These are phyloP conservation scores for Megalonaias nervosa DNA, from an alignment of 1,140 invertebrate genomes.

Conservation along the genomic window DNA sequence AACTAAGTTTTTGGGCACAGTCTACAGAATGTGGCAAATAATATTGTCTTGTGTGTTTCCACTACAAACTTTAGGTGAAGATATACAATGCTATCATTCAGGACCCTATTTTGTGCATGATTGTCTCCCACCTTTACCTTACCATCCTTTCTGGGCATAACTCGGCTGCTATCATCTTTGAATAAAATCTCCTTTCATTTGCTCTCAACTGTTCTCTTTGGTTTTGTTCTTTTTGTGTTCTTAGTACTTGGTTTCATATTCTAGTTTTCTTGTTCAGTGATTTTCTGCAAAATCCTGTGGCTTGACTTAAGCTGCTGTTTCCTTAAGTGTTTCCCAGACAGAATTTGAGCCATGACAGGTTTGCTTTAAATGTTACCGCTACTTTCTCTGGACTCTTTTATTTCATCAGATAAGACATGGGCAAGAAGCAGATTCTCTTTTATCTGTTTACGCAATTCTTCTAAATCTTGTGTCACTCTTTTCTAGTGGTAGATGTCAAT, in stretches of 20 bases:
- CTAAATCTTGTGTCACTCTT: too few relatives aligned
- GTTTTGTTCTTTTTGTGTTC: neutral
- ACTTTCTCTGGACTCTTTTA: too few relatives aligned
- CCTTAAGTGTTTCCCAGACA: conserved; percentile 10
- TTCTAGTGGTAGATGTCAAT: too few relatives aligned
- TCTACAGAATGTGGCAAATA: conserved; percentile 4
- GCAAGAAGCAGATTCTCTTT: too few relatives aligned
- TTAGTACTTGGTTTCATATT: neutral
- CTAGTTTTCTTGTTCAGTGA: neutral
- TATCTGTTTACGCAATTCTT: too few relatives aligned
- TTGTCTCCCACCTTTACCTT: conserved; percentile 3
- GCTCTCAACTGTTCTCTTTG: neutral
- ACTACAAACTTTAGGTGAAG: neutral
- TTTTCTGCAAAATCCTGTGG: neutral
- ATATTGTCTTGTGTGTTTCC: conserved; percentile 10
- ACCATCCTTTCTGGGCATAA: conserved; percentile 33
- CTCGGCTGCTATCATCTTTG: conserved; percentile 28
- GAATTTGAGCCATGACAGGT: neutral
- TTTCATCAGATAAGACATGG: too few relatives aligned
- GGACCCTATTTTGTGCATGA: neutral
- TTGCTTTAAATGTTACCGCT: neutral
- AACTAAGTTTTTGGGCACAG: conserved; percentile 4
- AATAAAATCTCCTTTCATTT: conserved; percentile 21
- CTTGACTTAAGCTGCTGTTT: conserved; percentile 4
- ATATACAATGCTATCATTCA: conserved; percentile 16